Evolutionary conservation across 2,113 vertebrate genomes (phyloP).

Genomic region (Carettochelys insculpta): DNA sequence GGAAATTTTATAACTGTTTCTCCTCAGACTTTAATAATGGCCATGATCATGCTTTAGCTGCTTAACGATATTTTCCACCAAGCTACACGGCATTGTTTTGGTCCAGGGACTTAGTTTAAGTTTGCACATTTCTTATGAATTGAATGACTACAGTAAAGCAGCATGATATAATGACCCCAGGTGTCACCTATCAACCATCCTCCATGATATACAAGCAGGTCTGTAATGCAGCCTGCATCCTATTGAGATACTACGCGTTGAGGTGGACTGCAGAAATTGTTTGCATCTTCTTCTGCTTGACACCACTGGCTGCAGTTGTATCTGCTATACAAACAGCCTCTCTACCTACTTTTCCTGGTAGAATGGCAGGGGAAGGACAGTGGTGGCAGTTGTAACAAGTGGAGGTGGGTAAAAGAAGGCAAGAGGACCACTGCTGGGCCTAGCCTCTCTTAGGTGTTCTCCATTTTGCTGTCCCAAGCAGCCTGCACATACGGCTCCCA

Average conservation of each 20-base stretch:
- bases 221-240: background rate
- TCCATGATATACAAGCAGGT: background rate
- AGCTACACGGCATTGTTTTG: background rate
- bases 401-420: background rate
- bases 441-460: background rate
- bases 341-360: background rate
- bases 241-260: background rate
- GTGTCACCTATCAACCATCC: background rate
- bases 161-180: background rate
- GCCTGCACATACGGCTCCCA: background rate
- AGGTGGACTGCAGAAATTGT: background rate
- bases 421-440: background rate
- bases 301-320: background rate
- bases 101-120: background rate
- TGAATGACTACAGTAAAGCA: background rate
- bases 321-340: background rate
- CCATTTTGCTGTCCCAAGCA: background rate
- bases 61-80: background rate
- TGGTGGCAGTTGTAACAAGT: background rate
- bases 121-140: background rate
- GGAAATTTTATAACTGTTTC: background rate
- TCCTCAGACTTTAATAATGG: background rate
- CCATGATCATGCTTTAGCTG: background rate
- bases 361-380: background rate
- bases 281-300: background rate